Evolutionary conservation across 2,113 vertebrate species (phyloP).

Genomic region (Syngnathus typhle): DNA sequence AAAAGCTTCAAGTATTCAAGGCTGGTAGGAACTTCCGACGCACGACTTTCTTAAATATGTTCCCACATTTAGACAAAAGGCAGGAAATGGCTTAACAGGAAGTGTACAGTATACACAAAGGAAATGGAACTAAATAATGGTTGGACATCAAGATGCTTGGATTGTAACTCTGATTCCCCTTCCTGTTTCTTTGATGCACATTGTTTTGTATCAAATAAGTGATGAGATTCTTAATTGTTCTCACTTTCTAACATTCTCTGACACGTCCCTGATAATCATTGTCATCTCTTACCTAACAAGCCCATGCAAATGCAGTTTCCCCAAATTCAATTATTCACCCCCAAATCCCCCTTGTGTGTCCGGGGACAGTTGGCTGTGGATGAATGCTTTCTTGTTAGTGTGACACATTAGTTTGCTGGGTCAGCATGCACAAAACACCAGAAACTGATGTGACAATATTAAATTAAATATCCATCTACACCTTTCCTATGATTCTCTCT

Average conservation of each 20-base stretch:
- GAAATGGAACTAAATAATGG: constrained; percentile 7
- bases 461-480: not conserved
- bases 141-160: not conserved
- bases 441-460: not conserved
- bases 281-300: constrained; percentile 34
- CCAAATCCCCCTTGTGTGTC: constrained; percentile 22
- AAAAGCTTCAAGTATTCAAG: not conserved
- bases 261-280: constrained; percentile 26
- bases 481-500: not conserved
- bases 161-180: not conserved
- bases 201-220: not conserved
- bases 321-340: constrained; percentile 36
- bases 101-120: not conserved
- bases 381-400: constrained; percentile 61
- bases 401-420: constrained; percentile 39
- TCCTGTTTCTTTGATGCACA: constrained; percentile 11
- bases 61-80: constrained; percentile 4
- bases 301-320: constrained; percentile 17
- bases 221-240: not conserved
- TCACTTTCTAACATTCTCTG: not conserved
- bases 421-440: constrained; percentile 22
- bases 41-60: constrained; percentile 1
- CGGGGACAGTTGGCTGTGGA: constrained; percentile 37
- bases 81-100: constrained; percentile 23
- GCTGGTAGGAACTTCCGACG: constrained; percentile 10